Percentiles rank a stretch among this genome's conserved stretches.
These are phyloP conservation scores for Protonibea diacanthus DNA, from an alignment of 2,797 vertebrate genomes.

Conservation along the genomic window DNA sequence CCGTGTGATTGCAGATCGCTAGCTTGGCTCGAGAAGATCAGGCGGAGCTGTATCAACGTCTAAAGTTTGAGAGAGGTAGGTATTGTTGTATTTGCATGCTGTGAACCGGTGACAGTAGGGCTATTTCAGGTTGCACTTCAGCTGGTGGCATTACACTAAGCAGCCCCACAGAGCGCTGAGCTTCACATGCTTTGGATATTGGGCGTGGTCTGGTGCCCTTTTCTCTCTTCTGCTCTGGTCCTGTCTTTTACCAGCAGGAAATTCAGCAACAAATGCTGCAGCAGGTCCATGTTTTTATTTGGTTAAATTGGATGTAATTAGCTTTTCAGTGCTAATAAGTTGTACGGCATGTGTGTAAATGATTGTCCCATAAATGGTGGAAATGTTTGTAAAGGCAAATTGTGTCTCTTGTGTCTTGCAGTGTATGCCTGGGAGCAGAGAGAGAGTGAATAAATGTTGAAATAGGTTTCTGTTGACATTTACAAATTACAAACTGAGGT, in stretches of 20 bases:
- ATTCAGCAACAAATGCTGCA: background rate
- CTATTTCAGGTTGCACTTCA: slow-evolving; percentile 63
- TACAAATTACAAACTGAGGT: slow-evolving; percentile 38
- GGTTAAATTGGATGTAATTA: background rate
- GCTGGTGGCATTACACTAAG: slow-evolving; percentile 41
- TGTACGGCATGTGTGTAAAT: background rate
- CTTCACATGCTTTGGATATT: slow-evolving; percentile 55
- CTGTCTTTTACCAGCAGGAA: background rate
- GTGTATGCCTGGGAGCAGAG: background rate
- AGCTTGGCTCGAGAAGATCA: slow-evolving; percentile 89
- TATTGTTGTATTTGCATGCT: slow-evolving; percentile 32
- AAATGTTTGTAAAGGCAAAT: slow-evolving; percentile 26
- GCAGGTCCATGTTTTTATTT: background rate
- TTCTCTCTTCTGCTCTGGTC: slow-evolving; percentile 4
- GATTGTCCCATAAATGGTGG: slow-evolving; percentile 5
- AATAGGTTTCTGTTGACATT: slow-evolving; percentile 47
- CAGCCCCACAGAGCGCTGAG: slow-evolving; percentile 36
- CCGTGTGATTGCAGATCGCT: slow-evolving; percentile 90
- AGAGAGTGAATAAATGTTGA: slow-evolving; percentile 8
- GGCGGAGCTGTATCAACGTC: slow-evolving; percentile 90
- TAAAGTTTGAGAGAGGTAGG: slow-evolving; percentile 95
- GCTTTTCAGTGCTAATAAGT: background rate
- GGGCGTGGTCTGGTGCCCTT: slow-evolving; percentile 12
- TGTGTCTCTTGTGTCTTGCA: background rate
- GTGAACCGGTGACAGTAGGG: slow-evolving; percentile 20